Evolutionary conservation across 2,113 vertebrate species (phyloP).

Genomic region (Microtus oregoni): DNA sequence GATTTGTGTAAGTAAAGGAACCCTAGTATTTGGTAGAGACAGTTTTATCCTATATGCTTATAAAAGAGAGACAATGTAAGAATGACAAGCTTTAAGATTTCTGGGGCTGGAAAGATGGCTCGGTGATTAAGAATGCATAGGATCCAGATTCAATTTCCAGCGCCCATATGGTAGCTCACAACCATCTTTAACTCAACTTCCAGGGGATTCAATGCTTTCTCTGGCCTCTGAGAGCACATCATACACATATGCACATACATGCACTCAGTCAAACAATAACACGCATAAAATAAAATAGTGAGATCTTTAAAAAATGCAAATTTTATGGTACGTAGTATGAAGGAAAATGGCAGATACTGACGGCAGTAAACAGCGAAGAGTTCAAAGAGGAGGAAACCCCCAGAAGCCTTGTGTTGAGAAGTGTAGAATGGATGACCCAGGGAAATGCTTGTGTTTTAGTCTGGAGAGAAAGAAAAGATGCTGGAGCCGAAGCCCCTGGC

Average conservation of each 20-base stretch:
- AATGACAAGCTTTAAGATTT: neutral
- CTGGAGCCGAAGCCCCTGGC: neutral
- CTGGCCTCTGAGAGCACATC: neutral
- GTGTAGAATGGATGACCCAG: neutral
- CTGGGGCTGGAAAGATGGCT: neutral
- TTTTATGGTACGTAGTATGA: accelerated
- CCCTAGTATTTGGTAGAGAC: neutral
- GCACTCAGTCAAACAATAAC: neutral
- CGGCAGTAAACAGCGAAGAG: neutral
- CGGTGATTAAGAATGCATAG: too few relatives aligned
- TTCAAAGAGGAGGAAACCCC: neutral
- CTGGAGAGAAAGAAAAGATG: neutral
- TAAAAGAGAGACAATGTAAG: neutral
- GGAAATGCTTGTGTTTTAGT: neutral
- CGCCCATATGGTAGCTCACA: neutral
- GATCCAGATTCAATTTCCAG: neutral
- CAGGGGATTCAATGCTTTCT: neutral
- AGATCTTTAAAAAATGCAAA: neutral
- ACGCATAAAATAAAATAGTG: neutral
- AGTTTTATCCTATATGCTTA: neutral
- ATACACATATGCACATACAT: neutral
- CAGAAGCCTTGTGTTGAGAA: neutral
- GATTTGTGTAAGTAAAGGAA: neutral
- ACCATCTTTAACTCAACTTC: neutral
- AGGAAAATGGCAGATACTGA: neutral